These are phyloP conservation scores for Fregetta grallaria DNA, from an alignment of 2,113 vertebrate species.

Conservation along the genomic window DNA sequence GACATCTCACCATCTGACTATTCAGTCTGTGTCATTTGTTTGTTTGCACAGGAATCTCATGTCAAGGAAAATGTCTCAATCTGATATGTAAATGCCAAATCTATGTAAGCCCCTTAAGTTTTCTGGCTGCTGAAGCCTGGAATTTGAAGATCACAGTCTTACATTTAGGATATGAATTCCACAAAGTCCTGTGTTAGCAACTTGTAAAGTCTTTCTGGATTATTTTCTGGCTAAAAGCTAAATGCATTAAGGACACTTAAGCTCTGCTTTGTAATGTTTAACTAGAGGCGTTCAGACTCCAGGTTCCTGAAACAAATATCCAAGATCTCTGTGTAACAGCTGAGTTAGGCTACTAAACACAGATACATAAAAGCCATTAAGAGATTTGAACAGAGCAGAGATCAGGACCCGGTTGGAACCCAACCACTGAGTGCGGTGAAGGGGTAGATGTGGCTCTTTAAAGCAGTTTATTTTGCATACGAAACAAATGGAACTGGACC, in stretches of 20 bases:
- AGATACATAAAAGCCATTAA: not conserved
- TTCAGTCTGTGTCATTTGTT: not conserved
- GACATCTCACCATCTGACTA: not conserved
- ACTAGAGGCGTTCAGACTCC: not conserved
- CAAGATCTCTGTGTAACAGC: not conserved
- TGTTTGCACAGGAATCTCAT: not conserved
- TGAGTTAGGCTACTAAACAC: not conserved
- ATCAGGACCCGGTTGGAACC: not conserved
- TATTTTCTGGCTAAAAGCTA: not conserved
- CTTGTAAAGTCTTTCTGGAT: not conserved
- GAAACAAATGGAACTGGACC: not conserved
- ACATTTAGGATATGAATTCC: not conserved
- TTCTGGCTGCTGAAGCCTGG: not conserved
- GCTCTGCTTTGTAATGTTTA: not conserved
- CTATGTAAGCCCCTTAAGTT: not conserved
- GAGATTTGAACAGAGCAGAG: not conserved
- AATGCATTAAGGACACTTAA: not conserved
- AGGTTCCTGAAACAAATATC: not conserved
- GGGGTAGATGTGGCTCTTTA: not conserved
- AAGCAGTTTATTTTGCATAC: not conserved
- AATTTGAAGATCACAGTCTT: not conserved
- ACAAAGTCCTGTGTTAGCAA: not conserved
- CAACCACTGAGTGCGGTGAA: rapidly evolving
- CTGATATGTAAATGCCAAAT: rapidly evolving
- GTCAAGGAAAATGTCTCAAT: not conserved